A percentile compares a stretch with the other conserved stretches of the same genome.
phyloP scores from a whole-genome alignment of 1,140 invertebrate genomes.

The Rhyzopertha dominica region DNA sequence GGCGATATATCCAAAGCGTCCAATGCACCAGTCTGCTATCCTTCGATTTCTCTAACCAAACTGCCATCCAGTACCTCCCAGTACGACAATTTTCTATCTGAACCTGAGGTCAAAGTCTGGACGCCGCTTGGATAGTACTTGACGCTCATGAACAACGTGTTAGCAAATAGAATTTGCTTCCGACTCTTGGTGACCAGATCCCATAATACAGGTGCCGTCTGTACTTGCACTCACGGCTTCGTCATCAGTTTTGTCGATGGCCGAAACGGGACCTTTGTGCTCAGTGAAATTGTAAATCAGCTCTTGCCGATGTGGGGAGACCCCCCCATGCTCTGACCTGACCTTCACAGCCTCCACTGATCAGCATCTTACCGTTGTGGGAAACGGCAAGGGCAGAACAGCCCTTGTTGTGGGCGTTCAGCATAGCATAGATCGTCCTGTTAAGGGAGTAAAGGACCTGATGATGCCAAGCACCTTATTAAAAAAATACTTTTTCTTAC shows the following conservation, averaged over 20 bases:
- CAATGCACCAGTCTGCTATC: conserved; percentile 69
- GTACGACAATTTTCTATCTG: conserved; percentile 81
- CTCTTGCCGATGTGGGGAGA: conserved; percentile 58
- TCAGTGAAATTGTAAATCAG: conserved; percentile 74
- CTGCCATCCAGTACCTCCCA: conserved; percentile 82
- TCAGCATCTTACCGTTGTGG: conserved; percentile 62
- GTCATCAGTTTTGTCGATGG: conserved; percentile 66
- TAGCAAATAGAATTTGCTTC: conserved; percentile 78
- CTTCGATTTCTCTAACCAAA: conserved; percentile 74
- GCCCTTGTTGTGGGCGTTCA: conserved; percentile 82
- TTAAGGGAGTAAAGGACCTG: conserved; percentile 75
- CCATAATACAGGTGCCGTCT: conserved; percentile 91
- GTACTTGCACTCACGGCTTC: conserved; percentile 81
- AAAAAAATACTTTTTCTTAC: too few relatives aligned
- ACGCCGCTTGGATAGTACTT: conserved; percentile 71
- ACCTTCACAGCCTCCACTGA: conserved; percentile 85
- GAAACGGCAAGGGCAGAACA: conserved; percentile 73
- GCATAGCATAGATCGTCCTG: conserved; percentile 75
- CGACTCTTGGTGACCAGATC: conserved; percentile 65
- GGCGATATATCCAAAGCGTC: conserved; percentile 72
- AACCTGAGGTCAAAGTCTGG: conserved; percentile 82
- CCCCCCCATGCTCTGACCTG: conserved; percentile 76
- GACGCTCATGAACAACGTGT: conserved; percentile 81
- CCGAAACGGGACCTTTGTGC: conserved; percentile 81
- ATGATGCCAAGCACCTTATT: too few relatives aligned